Evolutionary conservation across 2,113 vertebrate genomes (phyloP).

Genomic region (Myiagra hebetior): DNA sequence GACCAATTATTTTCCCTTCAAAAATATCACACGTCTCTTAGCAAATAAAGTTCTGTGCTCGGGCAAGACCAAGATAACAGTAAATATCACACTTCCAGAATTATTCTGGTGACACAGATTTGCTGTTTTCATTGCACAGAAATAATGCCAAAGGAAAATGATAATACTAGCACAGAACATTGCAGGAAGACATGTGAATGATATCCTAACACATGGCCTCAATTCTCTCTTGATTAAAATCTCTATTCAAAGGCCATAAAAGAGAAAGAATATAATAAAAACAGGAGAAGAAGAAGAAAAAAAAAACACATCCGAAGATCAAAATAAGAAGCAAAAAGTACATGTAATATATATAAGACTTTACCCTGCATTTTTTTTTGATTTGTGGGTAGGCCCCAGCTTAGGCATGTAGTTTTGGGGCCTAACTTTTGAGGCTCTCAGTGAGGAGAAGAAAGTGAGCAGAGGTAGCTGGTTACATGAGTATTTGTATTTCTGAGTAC

Average conservation of each 20-base stretch:
- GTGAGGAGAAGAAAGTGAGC: neutral
- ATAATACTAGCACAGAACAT: neutral
- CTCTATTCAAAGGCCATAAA: neutral
- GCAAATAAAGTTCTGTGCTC: neutral
- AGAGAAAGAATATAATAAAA: neutral
- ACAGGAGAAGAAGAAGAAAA: neutral
- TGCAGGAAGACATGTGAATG: neutral
- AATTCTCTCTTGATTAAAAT: neutral
- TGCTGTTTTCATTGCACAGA: neutral
- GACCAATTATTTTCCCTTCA: neutral
- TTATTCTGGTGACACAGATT: neutral
- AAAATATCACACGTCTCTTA: neutral
- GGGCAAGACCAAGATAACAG: neutral
- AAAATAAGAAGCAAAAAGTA: neutral
- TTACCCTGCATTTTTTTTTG: neutral
- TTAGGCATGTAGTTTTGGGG: neutral
- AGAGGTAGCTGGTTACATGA: neutral
- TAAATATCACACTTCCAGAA: neutral
- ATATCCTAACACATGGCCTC: neutral
- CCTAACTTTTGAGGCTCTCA: neutral
- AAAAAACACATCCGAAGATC: neutral
- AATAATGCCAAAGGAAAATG: neutral
- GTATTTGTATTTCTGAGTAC: neutral
- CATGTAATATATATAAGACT: neutral
- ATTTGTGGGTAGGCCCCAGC: neutral